Evolutionary conservation across 2,113 vertebrate genomes (phyloP).

Genomic region (Tenebrosternarchus preto): DNA sequence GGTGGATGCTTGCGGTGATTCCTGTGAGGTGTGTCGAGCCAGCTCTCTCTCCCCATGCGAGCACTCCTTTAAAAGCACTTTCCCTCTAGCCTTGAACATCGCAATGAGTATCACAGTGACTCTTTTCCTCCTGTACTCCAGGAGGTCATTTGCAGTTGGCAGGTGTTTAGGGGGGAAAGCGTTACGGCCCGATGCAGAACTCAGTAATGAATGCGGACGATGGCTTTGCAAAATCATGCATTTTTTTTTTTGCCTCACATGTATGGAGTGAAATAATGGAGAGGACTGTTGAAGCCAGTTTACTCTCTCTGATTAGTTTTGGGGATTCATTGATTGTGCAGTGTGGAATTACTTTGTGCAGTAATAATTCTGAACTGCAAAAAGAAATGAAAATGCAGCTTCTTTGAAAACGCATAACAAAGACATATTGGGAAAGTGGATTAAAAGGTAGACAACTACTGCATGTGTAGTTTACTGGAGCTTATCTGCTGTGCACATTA

Average conservation of each 20-base stretch:
- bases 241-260: slow-evolving; percentile 36
- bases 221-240: slow-evolving; percentile 37
- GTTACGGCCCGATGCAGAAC: slow-evolving; percentile 31
- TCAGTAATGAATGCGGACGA: slow-evolving; percentile 48
- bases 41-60: slow-evolving; percentile 2
- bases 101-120: slow-evolving; percentile 22
- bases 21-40: background rate
- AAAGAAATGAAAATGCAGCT: slow-evolving; percentile 31
- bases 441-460: background rate
- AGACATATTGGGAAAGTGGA: background rate
- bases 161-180: slow-evolving; percentile 45
- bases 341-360: slow-evolving; percentile 36
- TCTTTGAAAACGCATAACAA: slow-evolving; percentile 5
- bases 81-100: slow-evolving; percentile 20
- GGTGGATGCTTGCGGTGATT: background rate
- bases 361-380: slow-evolving; percentile 15
- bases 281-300: slow-evolving; percentile 26
- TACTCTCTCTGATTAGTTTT: slow-evolving; percentile 33
- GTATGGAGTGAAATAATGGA: slow-evolving; percentile 37
- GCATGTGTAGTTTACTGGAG: too few species aligned
- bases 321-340: slow-evolving; percentile 44
- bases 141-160: slow-evolving; percentile 45
- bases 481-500: too few species aligned
- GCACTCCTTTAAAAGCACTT: background rate
- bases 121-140: slow-evolving; percentile 34